Conservation (phyloP, 2,113 vertebrate genomes). For the Hippocampus barbouri region DNA sequence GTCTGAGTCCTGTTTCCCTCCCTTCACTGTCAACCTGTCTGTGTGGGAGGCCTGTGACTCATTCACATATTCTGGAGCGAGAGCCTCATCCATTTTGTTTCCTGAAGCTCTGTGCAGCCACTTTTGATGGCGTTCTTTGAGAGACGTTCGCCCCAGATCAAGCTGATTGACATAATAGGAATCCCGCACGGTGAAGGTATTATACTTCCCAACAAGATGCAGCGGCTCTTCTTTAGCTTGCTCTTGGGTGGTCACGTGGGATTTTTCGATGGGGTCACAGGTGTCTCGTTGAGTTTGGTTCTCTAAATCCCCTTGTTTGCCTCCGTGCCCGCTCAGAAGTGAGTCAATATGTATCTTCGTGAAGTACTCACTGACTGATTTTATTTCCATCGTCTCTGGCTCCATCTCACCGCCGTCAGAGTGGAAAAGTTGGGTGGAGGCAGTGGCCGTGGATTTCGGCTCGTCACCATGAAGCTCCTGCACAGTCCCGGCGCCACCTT, state of each 20-base stretch:
- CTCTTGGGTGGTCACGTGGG: constrained; percentile 72
- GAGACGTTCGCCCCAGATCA: constrained; percentile 87
- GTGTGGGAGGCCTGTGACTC: constrained; percentile 77
- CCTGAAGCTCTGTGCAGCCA: constrained; percentile 75
- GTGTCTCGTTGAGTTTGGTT: constrained; percentile 69
- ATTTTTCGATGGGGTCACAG: constrained; percentile 73
- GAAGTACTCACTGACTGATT: constrained; percentile 94
- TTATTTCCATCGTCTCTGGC: constrained; percentile 97
- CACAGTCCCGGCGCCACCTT: constrained; percentile 68
- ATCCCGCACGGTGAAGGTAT: constrained; percentile 82
- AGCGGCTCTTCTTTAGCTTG: constrained; percentile 73
- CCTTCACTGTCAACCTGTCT: constrained; percentile 76
- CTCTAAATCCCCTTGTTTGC: constrained; percentile 76
- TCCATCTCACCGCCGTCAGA: constrained; percentile 96
- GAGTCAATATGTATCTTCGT: constrained; percentile 90
- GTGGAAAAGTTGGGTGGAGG: constrained; percentile 89
- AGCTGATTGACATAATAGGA: constrained; percentile 83
- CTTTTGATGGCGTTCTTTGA: constrained; percentile 84
- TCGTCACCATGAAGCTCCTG: constrained; percentile 72
- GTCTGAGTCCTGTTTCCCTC: constrained; percentile 69
- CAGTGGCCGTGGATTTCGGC: constrained; percentile 80
- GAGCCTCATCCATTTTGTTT: constrained; percentile 77
- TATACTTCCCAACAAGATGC: constrained; percentile 78
- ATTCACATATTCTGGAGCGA: constrained; percentile 69
- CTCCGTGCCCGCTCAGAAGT: constrained; percentile 82